A percentile compares a stretch with the other conserved stretches of the same genome.
Conservation (phyloP, 2,797 vertebrate genomes). For the Leuciscus waleckii region DNA sequence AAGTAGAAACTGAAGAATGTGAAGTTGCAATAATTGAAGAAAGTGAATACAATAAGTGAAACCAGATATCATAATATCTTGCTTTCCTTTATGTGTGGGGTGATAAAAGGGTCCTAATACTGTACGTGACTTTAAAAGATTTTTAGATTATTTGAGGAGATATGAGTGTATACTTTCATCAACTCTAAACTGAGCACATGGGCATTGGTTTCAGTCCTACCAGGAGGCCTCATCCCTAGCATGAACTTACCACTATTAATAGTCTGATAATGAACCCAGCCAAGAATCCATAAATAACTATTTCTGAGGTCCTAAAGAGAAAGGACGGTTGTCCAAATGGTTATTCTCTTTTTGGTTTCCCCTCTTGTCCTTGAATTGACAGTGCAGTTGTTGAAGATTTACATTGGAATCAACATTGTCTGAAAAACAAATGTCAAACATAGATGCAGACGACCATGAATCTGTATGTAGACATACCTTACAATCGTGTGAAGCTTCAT, state of each 20-base stretch:
- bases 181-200: slow-evolving; percentile 38
- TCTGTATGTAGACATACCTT: slow-evolving; percentile 74
- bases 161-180: slow-evolving; percentile 41
- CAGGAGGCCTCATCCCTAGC: slow-evolving; percentile 63
- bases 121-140: neutral
- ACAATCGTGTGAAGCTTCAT: slow-evolving; percentile 80
- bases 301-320: slow-evolving; percentile 32
- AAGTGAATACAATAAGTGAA: neutral
- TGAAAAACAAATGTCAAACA: neutral
- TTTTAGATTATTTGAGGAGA: slow-evolving; percentile 16
- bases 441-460: neutral
- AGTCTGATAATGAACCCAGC: slow-evolving; percentile 69
- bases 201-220: slow-evolving; percentile 75
- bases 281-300: slow-evolving; percentile 61
- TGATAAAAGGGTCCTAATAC: neutral
- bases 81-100: neutral
- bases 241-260: slow-evolving; percentile 79
- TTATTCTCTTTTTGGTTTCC: neutral
- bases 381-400: neutral
- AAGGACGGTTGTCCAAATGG: neutral
- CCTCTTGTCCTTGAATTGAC: neutral
- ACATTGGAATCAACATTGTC: neutral
- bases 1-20: neutral
- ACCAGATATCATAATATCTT: neutral
- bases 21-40: neutral